Base-by-base conservation (phyloP, 2,888 invertebrate species). In the Drosophila tripunctata region DNA sequence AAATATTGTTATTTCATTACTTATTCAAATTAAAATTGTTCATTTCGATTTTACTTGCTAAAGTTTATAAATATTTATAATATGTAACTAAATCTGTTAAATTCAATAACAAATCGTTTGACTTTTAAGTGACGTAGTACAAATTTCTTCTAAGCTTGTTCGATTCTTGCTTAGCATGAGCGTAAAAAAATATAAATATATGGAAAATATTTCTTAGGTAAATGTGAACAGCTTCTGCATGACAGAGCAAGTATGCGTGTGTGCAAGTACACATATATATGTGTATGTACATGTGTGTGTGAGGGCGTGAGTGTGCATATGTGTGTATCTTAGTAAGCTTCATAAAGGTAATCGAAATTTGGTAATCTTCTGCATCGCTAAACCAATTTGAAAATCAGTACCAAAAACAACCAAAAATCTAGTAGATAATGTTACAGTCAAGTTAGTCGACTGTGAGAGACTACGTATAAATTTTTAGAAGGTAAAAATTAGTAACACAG, bases 281-380 rank as follows among this genome's bases (percentile, higher is more conserved):
- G 15, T 47, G 17, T n/a, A 33, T 33, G 33, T 14, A 8, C 36
- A 6, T 17, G 24, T 41, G 17, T 15, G 44, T 22, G n/a, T 44
- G 14, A 21, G n/a, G n/a, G 12, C 7, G 33, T 21, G 40, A 17
- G 21, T 52, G 17, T 14, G 55, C 35, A 35, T 15, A 15, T 40
- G 10, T 19, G 22, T 41, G 21, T 19, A 36, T n/a, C 3, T 31
- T 21, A 40, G 35, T 27, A 41, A 14, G 22, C 55, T 44, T 36
- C 58, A 72, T 76, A 56, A 60, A 64, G 61, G 67, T 77, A 73
- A 75, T 73, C 73, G 77, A 62, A 64, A 64, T 43, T 73, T 60
- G 35, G 14, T 54, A 66, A 62, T 75, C 61, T 70, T 55, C 43
- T 48, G 65, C 73, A 70, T 61, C 33, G 35, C 52, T 36, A 24